Evolutionary conservation across 2,888 invertebrate genomes (phyloP), one percentile per base, ranked within the genome.

Genomic region (Drosophila paranaensis): DNA sequence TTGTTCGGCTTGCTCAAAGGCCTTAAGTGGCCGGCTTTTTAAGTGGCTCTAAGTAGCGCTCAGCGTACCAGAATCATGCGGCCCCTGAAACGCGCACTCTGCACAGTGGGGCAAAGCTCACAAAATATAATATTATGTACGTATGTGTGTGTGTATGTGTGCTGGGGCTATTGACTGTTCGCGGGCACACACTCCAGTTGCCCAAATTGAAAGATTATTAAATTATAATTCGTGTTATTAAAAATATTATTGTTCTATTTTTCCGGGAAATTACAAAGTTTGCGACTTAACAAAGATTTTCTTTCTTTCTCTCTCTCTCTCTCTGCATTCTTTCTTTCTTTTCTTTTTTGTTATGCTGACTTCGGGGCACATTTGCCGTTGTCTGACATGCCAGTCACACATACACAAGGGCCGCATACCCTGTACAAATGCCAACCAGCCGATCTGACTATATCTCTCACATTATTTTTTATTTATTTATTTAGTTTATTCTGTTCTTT

Each of bases 1-100:
- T 57, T 73, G 50, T 63, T 72, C 57, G 54, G 56, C 30, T 53
- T 57, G 27, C 58, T 54, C 63, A 70, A 56, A 73, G 43, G 43
- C 55, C 46, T 33, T 48, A 76, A 76, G 71, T 60, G 71, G 20
- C 68, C 50, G 55, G 45, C 42, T 27, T 55, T 58, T 71, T 58
- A 57, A 71, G 74, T 72, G 65, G 74, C 74, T 58, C 43, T 30
- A 67, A 71, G 54, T 51, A 60, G 45, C 74, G 14, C 68, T 57
- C 27, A 48, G 55, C 42, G 55, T 55, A 55, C 55, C 45, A 64
- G 20, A 56, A 43, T 55, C 58, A 48, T 48, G 39, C 25, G 60
- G 37, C 65, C 20, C 27, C 33, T 20, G 35, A 46, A 25, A 25
- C 58, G n/a, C 58, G 33, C 33, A 2, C 20, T 20, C 20, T 20